Evolutionary conservation across 2,888 invertebrate species (phyloP), one percentile per base, ranked within the genome.

Genomic region (Cryptocephalus moraei): DNA sequence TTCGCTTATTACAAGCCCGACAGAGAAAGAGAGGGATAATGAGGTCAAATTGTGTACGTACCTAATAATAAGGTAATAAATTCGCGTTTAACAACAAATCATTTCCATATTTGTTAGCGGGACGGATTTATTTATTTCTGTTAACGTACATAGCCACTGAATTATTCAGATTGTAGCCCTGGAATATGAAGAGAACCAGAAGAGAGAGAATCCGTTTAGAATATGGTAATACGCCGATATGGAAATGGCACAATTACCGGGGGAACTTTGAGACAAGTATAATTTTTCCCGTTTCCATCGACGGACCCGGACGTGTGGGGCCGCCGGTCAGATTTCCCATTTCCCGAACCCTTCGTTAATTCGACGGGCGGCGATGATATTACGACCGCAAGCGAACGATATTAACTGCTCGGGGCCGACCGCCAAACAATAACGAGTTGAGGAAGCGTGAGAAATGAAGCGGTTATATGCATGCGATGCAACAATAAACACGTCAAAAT

Each of bases 401-500:
- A 22, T 38, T 46, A 43, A 49, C 53, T 44, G 46, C 9, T 22
- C 33, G 22, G 22, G 51, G 50, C 43, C 33, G 44, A 52, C 56
- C 56, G 51, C 54, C 51, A 50, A 54, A 55, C 61, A 62, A 62
- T 62, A 62, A 62, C 61, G 56, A 55, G 52, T 50, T 51, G 53
- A 51, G 56, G 50, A 55, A 55, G 58, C 61, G 61, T 62, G 61
- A 61, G 62, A 62, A 62, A 62, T 62, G 56, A 59, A 62, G 59
- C 53, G 54, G 55, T 62, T 58, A 55, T 53, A 56, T 53, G 58
- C 62, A 62, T 59, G 60, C 62, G 58, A 60, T 57, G 54, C 54
- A 52, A 49, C 53, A 48, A 57, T 56, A 56, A 56, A 59, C 54
- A 56, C 54, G 48, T 60, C 57, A 54, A 45, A 49, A 49, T 52